A percentile compares a stretch with the other conserved stretches of the same genome.
These are phyloP conservation scores for Nanger granti DNA, from an alignment of 2,113 vertebrate genomes.

Conservation along the genomic window DNA sequence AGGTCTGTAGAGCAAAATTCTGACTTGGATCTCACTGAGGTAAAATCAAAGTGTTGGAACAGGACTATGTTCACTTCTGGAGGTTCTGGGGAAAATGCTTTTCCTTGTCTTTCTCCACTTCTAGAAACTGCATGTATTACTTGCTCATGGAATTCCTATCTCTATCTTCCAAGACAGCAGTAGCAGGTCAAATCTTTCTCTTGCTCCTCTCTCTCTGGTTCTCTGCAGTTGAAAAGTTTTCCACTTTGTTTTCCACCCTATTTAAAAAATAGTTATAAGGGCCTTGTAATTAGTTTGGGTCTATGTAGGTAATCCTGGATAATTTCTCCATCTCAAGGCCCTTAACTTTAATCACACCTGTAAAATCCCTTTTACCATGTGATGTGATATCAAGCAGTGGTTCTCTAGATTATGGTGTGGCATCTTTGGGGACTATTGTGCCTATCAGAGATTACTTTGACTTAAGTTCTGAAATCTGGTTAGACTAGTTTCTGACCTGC, in stretches of 20 bases:
- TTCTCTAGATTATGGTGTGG: neutral
- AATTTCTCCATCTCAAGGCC: neutral
- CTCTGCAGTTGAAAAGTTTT: neutral
- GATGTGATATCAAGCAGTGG: neutral
- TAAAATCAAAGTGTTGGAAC: neutral
- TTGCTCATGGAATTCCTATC: neutral
- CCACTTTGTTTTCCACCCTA: neutral
- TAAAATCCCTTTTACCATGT: neutral
- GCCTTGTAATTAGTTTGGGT: neutral
- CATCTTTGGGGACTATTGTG: neutral
- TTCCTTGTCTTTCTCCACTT: neutral
- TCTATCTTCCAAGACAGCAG: neutral
- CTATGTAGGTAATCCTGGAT: neutral
- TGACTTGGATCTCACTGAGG: neutral
- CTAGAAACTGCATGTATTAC: neutral
- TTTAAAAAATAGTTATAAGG: neutral
- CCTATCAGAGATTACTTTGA: neutral
- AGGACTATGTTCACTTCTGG: neutral
- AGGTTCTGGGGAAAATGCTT: neutral
- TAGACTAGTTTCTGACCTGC: neutral
- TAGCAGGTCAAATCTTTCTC: neutral
- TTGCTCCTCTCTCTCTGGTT: neutral
- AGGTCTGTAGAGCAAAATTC: neutral
- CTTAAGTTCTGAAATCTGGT: neutral
- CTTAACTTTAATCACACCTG: neutral